Base-by-base conservation (phyloP, 1,140 invertebrate genomes). In the Rhopalosiphum padi region DNA sequence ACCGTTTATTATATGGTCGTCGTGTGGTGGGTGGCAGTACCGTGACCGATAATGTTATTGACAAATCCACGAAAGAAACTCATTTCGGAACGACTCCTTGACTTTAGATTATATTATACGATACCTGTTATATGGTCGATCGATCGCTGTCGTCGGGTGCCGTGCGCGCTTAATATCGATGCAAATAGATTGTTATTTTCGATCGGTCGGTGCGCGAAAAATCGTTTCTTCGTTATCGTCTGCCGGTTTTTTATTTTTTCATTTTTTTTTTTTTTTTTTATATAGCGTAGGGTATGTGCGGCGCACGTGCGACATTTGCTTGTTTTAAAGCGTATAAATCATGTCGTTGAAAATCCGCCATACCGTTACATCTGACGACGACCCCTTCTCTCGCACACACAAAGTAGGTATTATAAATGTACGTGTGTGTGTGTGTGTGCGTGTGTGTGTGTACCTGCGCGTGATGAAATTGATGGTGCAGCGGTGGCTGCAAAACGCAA, bases 261-360 rank as follows among this genome's bases (percentile, higher is more conserved):
- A 41, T 83, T 41, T 83, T 83, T 43, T 41, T 68, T 30, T 23
- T 60, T 60, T 68, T 41, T 83, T 82, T 37, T 37, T 83, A 41
- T 41, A 51, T 51, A 25, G 23, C 83, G 8, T 11, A 37, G 23
- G 8, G 22, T 37, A 9, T 2, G 22, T n/a, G 43, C 43, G 25
- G 43, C 43, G 25, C 43, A 46, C 86, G 60, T n/a, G 86, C 87
- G 48, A 46, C n/a, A 55, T 90, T 55, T 23, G 53, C 51, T 90
- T 41, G 88, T 90, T 90, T 90, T 53, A 46, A 51, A 82, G 43
- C 90, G 90, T 82, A 91, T 91, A 91, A 91, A 91, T 91, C 90
- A 82, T 82, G 89, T 68, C 37, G 37, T 68, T 23, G 43, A 91
- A 91, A 91, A 91, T 55, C 55, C 23, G 11, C 51, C 88, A 25